Evolutionary conservation across 2,797 vertebrate species (phyloP), one percentile per base, ranked within the genome.

Genomic region (Acanthornis magna): DNA sequence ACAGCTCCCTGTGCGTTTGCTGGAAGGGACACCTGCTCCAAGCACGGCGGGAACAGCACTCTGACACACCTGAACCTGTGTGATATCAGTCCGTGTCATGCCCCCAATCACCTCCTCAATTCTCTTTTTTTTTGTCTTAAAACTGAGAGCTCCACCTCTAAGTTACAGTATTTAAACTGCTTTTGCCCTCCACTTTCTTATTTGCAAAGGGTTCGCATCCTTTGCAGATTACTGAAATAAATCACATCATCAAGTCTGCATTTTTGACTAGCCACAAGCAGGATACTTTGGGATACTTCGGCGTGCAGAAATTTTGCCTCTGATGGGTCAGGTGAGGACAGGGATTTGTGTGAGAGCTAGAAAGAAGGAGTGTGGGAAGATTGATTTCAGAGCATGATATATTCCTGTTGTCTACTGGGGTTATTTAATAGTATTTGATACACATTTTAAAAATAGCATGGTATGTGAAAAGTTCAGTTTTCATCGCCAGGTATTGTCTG

Each of bases 361-460:
- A 77, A 60, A 29, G 38, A 45, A 67, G 43, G 25, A 51, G 3
- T 0, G 7, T 40, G 48, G 7, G 29, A 51, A 85, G 51, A 40
- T 0, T 34, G 48, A 27, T 91, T 87, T 74, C 70, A 62, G 63
- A 55, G 25, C 14, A 7, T 3, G 3, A 0, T 12, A 32, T n/a
- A 36, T 74, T 60, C 57, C 54, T 51, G 5, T 47, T 48, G 27
- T 17, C 74, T 60, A 4, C 55, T 50, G 73, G 60, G 14, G 40
- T 43, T 29, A 10, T 19, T 34, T 25, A 32, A 45, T 18, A 0
- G 0, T 2, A 73, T 88, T 74, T 2, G 0, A 32, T 16, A 26
- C 0, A 11, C 0, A 2, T 38, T 82, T 68, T 58, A 47, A 88
- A 89, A 91, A 58, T 7, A 58, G 19, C 0, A 1, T 7, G 25